phyloP scores from a whole-genome alignment of 2,888 invertebrate genomes.

The Pollenia labialis region DNA sequence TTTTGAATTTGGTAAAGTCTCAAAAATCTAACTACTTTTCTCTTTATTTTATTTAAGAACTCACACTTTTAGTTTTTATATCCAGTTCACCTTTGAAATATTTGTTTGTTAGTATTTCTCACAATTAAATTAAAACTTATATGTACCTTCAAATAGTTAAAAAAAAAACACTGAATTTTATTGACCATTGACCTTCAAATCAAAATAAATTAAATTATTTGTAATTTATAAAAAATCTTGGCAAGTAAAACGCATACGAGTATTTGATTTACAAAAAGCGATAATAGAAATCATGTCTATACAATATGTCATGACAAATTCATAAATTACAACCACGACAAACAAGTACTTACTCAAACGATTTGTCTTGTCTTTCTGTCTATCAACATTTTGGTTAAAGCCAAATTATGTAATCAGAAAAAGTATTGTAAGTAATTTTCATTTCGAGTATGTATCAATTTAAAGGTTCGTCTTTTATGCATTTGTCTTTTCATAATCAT shows the following conservation, averaged over 20 bases:
- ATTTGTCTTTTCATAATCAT: conserved; percentile 30
- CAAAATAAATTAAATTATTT: conserved; percentile 62
- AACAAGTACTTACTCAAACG: conserved; percentile 12
- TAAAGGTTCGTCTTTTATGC: conserved; percentile 3
- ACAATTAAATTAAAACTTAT: background rate
- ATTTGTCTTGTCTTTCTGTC: conserved; percentile 16
- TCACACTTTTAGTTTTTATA: background rate
- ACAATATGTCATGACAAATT: conserved; percentile 35
- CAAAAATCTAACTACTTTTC: no score
- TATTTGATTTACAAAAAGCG: conserved; percentile 47
- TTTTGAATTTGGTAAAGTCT: no score
- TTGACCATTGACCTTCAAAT: conserved; percentile 63
- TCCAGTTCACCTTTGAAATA: conserved; percentile 25
- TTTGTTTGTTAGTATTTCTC: conserved; percentile 1
- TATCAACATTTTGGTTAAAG: background rate
- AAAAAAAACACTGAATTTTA: conserved; percentile 41
- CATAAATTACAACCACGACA: conserved; percentile 29
- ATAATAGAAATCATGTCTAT: conserved; percentile 51
- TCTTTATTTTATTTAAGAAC: background rate
- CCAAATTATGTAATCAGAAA: background rate
- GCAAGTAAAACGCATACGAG: conserved; percentile 45
- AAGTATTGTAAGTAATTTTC: conserved; percentile 7
- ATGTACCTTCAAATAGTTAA: conserved; percentile 46
- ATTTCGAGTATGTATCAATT: conserved; percentile 5
- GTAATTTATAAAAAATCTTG: conserved; percentile 60